Percentiles rank a stretch among this genome's conserved stretches.
These are phyloP conservation scores for Ostrea denselamellosa DNA, from an alignment of 1,140 invertebrate genomes.

Conservation along the genomic window DNA sequence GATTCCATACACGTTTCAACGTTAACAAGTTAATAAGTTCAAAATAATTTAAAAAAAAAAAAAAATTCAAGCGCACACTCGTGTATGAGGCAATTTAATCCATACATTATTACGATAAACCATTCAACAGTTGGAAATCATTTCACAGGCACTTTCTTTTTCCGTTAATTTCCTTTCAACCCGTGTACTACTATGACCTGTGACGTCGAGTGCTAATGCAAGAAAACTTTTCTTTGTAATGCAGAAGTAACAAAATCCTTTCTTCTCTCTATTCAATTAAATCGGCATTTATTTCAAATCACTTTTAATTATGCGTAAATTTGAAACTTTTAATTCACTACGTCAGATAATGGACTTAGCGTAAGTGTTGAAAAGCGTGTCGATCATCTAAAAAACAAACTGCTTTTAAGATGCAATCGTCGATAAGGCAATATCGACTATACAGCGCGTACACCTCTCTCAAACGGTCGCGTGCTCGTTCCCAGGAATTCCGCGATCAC, in stretches of 20 bases:
- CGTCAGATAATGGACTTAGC: not conserved
- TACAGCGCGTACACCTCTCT: conserved; percentile 25
- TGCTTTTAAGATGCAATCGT: conserved; percentile 39
- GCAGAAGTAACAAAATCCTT: conserved; percentile 24
- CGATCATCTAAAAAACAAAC: conserved; percentile 19
- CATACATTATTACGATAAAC: too few species aligned
- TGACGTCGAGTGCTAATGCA: not conserved
- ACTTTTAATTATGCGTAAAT: conserved; percentile 36
- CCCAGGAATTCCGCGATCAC: conserved; percentile 13
- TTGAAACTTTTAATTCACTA: conserved; percentile 41
- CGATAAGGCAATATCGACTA: conserved; percentile 5
- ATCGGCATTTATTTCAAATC: conserved; percentile 40
- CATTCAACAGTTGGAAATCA: too few species aligned
- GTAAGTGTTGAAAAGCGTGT: conserved; percentile 5
- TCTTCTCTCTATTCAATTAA: conserved; percentile 32
- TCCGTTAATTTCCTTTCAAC: not conserved
- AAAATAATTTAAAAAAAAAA: too few species aligned
- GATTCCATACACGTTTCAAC: too few species aligned
- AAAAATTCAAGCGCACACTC: too few species aligned
- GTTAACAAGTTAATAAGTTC: too few species aligned
- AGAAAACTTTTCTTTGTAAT: conserved; percentile 8
- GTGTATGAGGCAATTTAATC: too few species aligned
- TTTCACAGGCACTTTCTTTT: not conserved
- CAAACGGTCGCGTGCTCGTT: conserved; percentile 27
- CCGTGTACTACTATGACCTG: not conserved